These are phyloP conservation scores for Lepidonotus clava DNA, from an alignment of 2,888 invertebrate species.

Conservation along the genomic window DNA sequence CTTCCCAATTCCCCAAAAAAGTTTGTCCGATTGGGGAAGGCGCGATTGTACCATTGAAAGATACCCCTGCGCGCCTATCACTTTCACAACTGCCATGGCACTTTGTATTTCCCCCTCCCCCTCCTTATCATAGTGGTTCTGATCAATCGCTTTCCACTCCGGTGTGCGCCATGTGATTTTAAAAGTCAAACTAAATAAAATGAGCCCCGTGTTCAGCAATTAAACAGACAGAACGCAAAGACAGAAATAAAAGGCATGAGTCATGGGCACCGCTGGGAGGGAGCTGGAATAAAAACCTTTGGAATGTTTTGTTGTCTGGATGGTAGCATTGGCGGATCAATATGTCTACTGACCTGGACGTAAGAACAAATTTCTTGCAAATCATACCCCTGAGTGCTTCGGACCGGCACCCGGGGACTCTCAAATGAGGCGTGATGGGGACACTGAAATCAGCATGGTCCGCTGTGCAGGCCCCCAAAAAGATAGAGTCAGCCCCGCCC, in stretches of 20 bases:
- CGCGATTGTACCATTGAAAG: not conserved
- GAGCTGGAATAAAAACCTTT: not conserved
- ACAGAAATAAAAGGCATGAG: not conserved
- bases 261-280: not conserved
- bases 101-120: too few species aligned
- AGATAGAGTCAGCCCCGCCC: not conserved
- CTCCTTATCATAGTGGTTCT: too few species aligned
- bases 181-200: too few species aligned
- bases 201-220: not conserved
- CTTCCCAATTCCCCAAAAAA: not conserved
- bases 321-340: not conserved
- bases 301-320: slow-evolving; percentile 9
- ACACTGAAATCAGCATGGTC: slow-evolving; percentile 21
- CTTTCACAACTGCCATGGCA: too few species aligned
- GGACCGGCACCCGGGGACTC: not conserved
- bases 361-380: slow-evolving; percentile 34
- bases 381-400: slow-evolving; percentile 5
- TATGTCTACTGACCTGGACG: not conserved
- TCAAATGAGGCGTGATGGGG: slow-evolving; percentile 24
- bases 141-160: too few species aligned
- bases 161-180: too few species aligned
- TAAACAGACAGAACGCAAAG: not conserved
- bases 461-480: slow-evolving; percentile 15
- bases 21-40: not conserved
- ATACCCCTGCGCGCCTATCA: not conserved